These are phyloP conservation scores for Brachionus koreanus DNA, from an alignment of 1,140 invertebrate genomes.

Conservation along the genomic window DNA sequence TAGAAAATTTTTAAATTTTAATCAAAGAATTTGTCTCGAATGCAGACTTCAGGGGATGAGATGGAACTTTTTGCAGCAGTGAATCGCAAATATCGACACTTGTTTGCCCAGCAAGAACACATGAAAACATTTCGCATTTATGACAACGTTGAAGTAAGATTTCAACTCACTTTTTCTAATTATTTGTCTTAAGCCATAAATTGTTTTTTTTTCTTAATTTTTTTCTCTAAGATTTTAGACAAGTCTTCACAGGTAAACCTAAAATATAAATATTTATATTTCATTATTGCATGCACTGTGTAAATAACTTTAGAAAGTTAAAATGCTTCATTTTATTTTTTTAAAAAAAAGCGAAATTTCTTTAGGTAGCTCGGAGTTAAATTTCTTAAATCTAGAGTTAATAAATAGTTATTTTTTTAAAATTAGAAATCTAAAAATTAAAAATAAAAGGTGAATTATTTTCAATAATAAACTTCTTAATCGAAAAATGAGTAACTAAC, in stretches of 20 bases:
- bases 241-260: not conserved
- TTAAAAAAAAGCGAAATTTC: not conserved
- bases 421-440: no score
- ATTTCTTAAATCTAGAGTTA: not conserved
- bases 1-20: constrained; percentile 1
- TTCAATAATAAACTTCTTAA: no score
- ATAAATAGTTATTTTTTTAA: no score
- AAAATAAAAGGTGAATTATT: no score
- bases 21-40: constrained; percentile 52
- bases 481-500: no score
- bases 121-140: constrained; percentile 55
- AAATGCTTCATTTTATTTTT: not conserved
- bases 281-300: not conserved
- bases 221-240: not conserved
- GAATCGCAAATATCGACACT: constrained; percentile 52
- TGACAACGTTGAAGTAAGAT: constrained; percentile 53
- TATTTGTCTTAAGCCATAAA: not conserved
- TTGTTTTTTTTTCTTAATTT: not conserved
- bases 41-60: constrained; percentile 54
- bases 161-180: not conserved
- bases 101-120: constrained; percentile 55
- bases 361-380: not conserved
- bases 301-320: not conserved
- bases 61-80: constrained; percentile 58
- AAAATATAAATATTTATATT: not conserved